Conservation (phyloP, 2,113 vertebrate species). For the Phrynocephalus versicolor region DNA sequence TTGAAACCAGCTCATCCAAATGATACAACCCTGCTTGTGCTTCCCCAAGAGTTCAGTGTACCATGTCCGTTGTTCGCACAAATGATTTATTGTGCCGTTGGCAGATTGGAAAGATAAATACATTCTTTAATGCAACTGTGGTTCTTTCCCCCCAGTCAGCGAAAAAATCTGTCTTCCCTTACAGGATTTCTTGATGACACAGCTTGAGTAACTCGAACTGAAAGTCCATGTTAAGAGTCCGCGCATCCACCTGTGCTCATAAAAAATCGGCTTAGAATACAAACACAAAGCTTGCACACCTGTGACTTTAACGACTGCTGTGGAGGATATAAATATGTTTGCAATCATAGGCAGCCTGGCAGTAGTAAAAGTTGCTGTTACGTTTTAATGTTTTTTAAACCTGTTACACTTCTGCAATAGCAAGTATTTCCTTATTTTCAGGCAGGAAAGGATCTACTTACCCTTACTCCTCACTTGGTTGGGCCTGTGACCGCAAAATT, state of each 20-base stretch:
- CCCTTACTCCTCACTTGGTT: neutral
- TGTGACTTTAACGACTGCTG: constrained; percentile 24
- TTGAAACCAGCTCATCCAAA: constrained; percentile 39
- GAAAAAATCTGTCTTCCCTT: neutral
- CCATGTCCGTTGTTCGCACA: constrained; percentile 51
- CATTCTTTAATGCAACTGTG: constrained; percentile 8
- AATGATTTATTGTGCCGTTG: constrained; percentile 26
- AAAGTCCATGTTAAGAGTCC: constrained; percentile 10
- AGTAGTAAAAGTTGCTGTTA: constrained; percentile 33
- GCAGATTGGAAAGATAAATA: neutral
- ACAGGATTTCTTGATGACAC: constrained; percentile 1
- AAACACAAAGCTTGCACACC: constrained; percentile 41
- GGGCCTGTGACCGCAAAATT: too few relatives aligned
- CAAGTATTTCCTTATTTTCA: neutral
- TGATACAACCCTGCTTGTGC: constrained; percentile 45
- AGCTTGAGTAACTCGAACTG: constrained; percentile 15
- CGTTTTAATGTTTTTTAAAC: constrained; percentile 23
- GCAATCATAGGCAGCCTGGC: neutral
- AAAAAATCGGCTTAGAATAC: constrained; percentile 27
- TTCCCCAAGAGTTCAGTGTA: constrained; percentile 29
- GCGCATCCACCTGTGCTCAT: constrained; percentile 31
- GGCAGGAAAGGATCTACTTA: neutral
- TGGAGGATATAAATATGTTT: constrained; percentile 19
- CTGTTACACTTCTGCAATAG: constrained; percentile 1
- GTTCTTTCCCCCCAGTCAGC: neutral